Conservation (phyloP, 2,888 invertebrate species). For the Smittia sp. region DNA sequence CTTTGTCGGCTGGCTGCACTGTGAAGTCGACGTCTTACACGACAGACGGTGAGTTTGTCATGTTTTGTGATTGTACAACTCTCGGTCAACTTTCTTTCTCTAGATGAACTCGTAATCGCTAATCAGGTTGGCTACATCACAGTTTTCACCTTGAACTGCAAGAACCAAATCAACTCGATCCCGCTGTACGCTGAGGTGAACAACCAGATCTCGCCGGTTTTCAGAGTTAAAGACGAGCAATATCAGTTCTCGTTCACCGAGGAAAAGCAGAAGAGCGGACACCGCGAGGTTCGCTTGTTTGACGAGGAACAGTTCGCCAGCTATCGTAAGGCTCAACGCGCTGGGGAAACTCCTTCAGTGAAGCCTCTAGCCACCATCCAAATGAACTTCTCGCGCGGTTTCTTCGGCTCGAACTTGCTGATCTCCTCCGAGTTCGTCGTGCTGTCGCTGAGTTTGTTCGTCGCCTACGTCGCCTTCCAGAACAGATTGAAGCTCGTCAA, state of each 20-base stretch:
- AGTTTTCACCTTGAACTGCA: slow-evolving; percentile 25
- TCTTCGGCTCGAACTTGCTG: slow-evolving; percentile 83
- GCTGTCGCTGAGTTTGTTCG: slow-evolving; percentile 68
- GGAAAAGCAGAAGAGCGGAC: slow-evolving; percentile 79
- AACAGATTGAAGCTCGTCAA: slow-evolving; percentile 73
- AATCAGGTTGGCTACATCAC: slow-evolving; percentile 31
- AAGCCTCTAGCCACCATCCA: slow-evolving; percentile 66
- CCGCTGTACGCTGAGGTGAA: slow-evolving; percentile 28
- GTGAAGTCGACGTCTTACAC: slow-evolving; percentile 24
- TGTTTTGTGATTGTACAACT: background rate
- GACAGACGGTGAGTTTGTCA: background rate
- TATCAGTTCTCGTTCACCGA: slow-evolving; percentile 89
- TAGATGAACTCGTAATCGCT: slow-evolving; percentile 31
- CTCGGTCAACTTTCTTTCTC: background rate
- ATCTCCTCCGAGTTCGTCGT: slow-evolving; percentile 90
- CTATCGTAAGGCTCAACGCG: slow-evolving; percentile 75
- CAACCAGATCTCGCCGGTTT: slow-evolving; percentile 19
- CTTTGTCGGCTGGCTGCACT: background rate
- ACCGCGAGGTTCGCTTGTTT: slow-evolving; percentile 74
- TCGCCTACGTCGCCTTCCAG: slow-evolving; percentile 84
- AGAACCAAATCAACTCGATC: slow-evolving; percentile 16
- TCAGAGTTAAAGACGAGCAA: slow-evolving; percentile 32
- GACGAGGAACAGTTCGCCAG: slow-evolving; percentile 91
- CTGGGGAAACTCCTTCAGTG: slow-evolving; percentile 63
- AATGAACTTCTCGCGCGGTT: slow-evolving; percentile 70